Percentiles rank a stretch among this genome's conserved stretches.
These are phyloP conservation scores for Gadus macrocephalus DNA, from an alignment of 2,113 vertebrate species.

Conservation along the genomic window DNA sequence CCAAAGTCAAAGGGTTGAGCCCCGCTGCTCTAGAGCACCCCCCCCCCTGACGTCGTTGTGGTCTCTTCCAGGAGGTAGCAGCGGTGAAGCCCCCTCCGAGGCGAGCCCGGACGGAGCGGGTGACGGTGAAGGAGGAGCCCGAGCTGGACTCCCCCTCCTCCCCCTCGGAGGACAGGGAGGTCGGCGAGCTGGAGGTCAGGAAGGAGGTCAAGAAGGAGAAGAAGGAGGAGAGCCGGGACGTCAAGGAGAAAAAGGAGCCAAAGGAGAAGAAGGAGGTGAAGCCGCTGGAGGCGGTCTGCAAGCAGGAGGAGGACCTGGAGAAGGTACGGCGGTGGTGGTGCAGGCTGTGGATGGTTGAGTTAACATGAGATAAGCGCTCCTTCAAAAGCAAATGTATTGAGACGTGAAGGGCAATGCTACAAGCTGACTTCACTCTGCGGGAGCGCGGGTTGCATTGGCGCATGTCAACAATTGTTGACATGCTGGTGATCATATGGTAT, in stretches of 20 bases:
- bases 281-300: constrained; percentile 76
- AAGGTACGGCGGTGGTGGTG: constrained; percentile 73
- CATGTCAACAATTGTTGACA: too few relatives aligned
- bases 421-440: too few relatives aligned
- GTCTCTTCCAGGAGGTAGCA: constrained; percentile 70
- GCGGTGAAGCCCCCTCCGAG: constrained; percentile 77
- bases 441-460: too few relatives aligned
- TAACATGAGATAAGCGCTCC: neutral
- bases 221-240: constrained; percentile 80
- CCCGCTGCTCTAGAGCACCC: too few relatives aligned
- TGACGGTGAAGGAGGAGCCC: constrained; percentile 55
- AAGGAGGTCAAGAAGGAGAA: constrained; percentile 84
- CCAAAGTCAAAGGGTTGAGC: too few relatives aligned
- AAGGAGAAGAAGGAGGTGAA: constrained; percentile 86
- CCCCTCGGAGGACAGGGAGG: constrained; percentile 78
- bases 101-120: constrained; percentile 77
- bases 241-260: constrained; percentile 81
- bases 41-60: too few relatives aligned
- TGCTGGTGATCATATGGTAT: too few relatives aligned
- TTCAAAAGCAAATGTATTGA: too few relatives aligned
- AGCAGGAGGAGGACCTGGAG: constrained; percentile 78
- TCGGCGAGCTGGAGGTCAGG: constrained; percentile 77
- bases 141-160: constrained; percentile 71
- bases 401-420: too few relatives aligned
- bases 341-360: neutral